Conservation (phyloP, 1,140 invertebrate species). For the Zophobas atratus region DNA sequence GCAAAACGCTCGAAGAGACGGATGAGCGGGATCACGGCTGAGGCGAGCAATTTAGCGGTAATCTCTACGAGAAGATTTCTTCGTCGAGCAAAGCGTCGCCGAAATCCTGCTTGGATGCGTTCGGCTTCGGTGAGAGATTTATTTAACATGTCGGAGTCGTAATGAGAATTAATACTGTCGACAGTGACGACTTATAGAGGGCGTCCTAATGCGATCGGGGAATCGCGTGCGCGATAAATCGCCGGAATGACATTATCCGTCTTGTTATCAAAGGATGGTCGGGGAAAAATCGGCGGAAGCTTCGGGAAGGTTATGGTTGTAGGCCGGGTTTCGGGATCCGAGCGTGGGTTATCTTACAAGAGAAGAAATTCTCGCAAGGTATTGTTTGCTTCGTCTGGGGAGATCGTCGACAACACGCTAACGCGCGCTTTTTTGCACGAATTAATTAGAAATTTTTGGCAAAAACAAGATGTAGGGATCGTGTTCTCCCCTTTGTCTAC, state of each 20-base stretch:
- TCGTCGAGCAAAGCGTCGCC: neutral
- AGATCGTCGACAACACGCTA: no score
- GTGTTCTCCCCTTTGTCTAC: no score
- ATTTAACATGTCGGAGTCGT: slow-evolving; percentile 19
- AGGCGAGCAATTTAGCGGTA: slow-evolving; percentile 44
- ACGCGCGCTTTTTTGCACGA: no score
- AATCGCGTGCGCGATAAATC: slow-evolving; percentile 28
- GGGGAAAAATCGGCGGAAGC: neutral
- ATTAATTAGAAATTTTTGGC: no score
- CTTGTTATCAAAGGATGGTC: slow-evolving; percentile 18
- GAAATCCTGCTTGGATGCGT: slow-evolving; percentile 33
- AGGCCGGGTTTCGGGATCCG: no score
- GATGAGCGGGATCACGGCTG: slow-evolving; percentile 37
- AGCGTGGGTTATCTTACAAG: no score
- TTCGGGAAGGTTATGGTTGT: no score
- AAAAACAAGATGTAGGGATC: no score
- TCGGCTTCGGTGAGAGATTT: slow-evolving; percentile 19
- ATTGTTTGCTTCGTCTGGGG: no score
- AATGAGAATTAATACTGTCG: slow-evolving; percentile 32
- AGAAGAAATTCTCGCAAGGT: no score
- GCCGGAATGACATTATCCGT: slow-evolving; percentile 18
- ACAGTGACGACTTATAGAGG: neutral
- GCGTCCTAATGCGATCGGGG: neutral
- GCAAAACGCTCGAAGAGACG: slow-evolving; percentile 26
- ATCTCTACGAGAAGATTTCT: slow-evolving; percentile 43